Percentiles rank a stretch among this genome's conserved stretches.
phyloP scores from a whole-genome alignment of 2,888 invertebrate genomes.

The Chrysolina americana region DNA sequence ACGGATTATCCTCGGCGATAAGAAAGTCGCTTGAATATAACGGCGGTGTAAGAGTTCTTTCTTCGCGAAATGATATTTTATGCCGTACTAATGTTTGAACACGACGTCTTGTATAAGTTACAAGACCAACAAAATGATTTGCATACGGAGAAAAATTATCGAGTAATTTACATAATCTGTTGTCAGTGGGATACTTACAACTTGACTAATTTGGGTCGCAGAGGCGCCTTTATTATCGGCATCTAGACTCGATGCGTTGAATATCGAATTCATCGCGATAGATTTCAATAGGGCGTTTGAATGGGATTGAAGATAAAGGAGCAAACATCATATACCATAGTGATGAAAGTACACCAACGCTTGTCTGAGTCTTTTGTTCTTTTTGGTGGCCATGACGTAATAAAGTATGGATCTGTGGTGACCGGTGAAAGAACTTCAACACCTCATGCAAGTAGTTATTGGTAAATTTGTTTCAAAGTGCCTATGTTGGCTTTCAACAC shows the following conservation, averaged over 20 bases:
- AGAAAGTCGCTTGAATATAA: constrained; percentile 9
- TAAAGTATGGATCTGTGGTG: too few relatives aligned
- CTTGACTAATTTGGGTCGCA: constrained; percentile 34
- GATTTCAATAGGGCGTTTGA: constrained; percentile 10
- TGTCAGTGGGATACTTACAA: constrained; percentile 36
- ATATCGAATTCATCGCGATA: constrained; percentile 23
- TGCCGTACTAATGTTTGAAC: constrained; percentile 14
- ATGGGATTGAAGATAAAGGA: constrained; percentile 19
- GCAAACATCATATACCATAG: too few relatives aligned
- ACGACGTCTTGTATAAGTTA: constrained; percentile 27
- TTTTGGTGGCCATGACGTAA: too few relatives aligned
- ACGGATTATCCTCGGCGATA: constrained; percentile 20
- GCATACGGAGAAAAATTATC: constrained; percentile 42
- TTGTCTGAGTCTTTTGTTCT: too few relatives aligned
- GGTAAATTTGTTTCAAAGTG: too few relatives aligned
- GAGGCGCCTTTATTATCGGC: constrained; percentile 32
- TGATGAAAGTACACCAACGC: too few relatives aligned
- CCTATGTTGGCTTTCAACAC: too few relatives aligned
- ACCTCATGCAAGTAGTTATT: too few relatives aligned
- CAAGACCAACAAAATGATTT: constrained; percentile 36
- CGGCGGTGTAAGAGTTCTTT: constrained; percentile 1
- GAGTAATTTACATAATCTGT: constrained; percentile 37
- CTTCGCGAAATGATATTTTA: constrained; percentile 19
- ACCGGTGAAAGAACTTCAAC: too few relatives aligned
- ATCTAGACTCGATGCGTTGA: constrained; percentile 22